phyloP scores from a whole-genome alignment of 2,888 invertebrate species.

The Galerucella pusilla region DNA sequence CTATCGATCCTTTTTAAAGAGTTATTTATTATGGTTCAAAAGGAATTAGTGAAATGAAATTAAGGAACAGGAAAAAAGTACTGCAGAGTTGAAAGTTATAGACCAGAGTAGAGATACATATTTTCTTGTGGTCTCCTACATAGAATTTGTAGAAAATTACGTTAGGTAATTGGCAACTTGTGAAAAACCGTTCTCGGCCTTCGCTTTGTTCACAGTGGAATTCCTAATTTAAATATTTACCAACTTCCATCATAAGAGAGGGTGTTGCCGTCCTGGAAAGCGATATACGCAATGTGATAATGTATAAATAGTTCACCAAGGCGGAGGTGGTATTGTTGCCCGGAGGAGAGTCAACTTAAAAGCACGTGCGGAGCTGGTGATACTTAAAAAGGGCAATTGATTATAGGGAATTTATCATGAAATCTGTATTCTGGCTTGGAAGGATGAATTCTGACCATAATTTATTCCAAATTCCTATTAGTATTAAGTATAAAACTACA shows the following conservation, averaged over 20 bases:
- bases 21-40: background rate
- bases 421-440: too few species aligned
- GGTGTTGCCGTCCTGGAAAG: conserved; percentile 2
- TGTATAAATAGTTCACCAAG: background rate
- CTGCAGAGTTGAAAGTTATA: too few species aligned
- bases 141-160: background rate
- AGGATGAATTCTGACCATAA: too few species aligned
- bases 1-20: background rate
- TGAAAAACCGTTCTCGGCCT: background rate
- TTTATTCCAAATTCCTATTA: too few species aligned
- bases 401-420: too few species aligned
- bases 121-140: too few species aligned
- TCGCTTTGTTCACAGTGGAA: background rate
- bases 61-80: too few species aligned
- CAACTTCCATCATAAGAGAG: background rate
- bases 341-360: background rate
- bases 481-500: too few species aligned
- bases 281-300: background rate
- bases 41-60: background rate
- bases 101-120: too few species aligned
- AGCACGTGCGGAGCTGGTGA: background rate
- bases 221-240: background rate
- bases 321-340: background rate
- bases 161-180: background rate
- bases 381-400: too few species aligned